phyloP scores from a whole-genome alignment of 2,888 invertebrate genomes.

The Coenonympha glycerion region DNA sequence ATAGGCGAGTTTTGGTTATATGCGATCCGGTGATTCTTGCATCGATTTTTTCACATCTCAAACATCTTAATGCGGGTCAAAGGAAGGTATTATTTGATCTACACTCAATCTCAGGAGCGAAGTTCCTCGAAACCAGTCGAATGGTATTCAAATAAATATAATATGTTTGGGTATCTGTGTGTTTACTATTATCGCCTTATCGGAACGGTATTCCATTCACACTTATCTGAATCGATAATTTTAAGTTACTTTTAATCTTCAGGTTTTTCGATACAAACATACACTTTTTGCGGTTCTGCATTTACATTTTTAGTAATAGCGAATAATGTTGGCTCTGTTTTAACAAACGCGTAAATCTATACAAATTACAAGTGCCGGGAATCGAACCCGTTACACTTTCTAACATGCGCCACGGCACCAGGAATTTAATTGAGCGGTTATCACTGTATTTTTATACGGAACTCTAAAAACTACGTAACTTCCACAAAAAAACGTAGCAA shows the following conservation, averaged over 20 bases:
- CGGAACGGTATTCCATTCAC: conserved; percentile 8
- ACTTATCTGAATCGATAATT: not conserved
- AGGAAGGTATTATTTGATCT: conserved; percentile 54
- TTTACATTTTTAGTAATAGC: too few relatives aligned
- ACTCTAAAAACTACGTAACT: not conserved
- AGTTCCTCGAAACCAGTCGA: conserved; percentile 42
- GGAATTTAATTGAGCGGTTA: too few relatives aligned
- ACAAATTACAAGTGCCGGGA: too few relatives aligned
- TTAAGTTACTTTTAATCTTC: too few relatives aligned
- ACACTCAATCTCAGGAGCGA: conserved; percentile 46
- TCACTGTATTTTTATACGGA: too few relatives aligned
- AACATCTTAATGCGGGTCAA: conserved; percentile 56
- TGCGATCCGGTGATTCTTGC: conserved; percentile 39
- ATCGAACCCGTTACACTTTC: too few relatives aligned
- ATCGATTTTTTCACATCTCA: conserved; percentile 44
- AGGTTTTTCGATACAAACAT: too few relatives aligned
- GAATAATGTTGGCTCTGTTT: too few relatives aligned
- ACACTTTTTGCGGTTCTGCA: too few relatives aligned
- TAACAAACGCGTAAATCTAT: too few relatives aligned
- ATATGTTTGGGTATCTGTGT: not conserved
- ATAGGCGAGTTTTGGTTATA: too few relatives aligned
- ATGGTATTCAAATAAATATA: conserved; percentile 4
- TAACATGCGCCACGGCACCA: too few relatives aligned
- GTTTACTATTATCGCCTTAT: conserved; percentile 11
- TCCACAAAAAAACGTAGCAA: not conserved